A percentile compares a stretch with the other conserved stretches of the same genome.
Evolutionary conservation across 1,140 invertebrate genomes (phyloP).

Genomic region (Pararge aegeria): DNA sequence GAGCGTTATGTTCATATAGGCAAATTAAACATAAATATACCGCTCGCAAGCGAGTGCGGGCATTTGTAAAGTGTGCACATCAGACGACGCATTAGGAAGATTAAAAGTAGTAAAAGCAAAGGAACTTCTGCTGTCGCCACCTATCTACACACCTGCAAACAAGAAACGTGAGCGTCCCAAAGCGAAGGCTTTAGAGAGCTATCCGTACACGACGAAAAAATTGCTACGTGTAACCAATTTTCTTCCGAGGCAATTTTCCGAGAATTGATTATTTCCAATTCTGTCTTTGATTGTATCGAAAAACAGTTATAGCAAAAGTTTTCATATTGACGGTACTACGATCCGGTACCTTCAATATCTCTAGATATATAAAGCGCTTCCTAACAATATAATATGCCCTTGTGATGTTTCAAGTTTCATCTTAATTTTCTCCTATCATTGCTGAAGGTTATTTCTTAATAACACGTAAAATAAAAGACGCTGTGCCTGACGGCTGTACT

Average conservation of each 20-base stretch:
- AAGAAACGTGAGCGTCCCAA: conserved; percentile 15
- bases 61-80: conserved; percentile 58
- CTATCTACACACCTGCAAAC: conserved; percentile 26
- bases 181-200: not conserved
- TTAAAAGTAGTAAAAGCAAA: conserved; percentile 70
- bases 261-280: conserved; percentile 22
- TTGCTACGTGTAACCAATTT: conserved; percentile 16
- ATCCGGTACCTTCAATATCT: not conserved
- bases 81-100: conserved; percentile 69
- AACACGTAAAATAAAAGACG: too few relatives aligned
- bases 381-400: not conserved
- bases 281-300: conserved; percentile 21
- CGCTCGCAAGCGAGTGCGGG: conserved; percentile 28
- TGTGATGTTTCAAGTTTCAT: not conserved
- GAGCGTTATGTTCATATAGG: conserved; percentile 33
- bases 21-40: conserved; percentile 50
- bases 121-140: conserved; percentile 43
- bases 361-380: too few relatives aligned
- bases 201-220: conserved; percentile 18
- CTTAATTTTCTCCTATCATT: not conserved
- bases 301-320: conserved; percentile 18
- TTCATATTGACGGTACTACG: conserved; percentile 7
- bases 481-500: too few relatives aligned
- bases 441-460: too few relatives aligned
- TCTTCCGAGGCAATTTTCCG: conserved; percentile 13